Conservation (phyloP, 2,113 vertebrate genomes). For the Aythya baeri region DNA sequence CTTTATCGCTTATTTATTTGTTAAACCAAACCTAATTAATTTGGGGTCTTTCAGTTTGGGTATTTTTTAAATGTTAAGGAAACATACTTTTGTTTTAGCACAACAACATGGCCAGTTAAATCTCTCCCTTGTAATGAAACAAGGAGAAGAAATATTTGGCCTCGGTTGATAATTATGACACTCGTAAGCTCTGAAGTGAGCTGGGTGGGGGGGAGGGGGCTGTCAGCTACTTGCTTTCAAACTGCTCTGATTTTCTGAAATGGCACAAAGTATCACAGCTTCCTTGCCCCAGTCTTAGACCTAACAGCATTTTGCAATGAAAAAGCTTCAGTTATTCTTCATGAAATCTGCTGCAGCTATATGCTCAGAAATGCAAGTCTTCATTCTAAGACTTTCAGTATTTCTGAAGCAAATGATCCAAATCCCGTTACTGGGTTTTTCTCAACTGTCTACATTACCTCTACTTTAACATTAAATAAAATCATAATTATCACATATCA, state of each 20-base stretch:
- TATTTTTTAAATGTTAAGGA: conserved; percentile 36
- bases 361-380: conserved; percentile 54
- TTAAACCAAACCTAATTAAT: conserved; percentile 27
- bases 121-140: conserved; percentile 42
- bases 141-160: conserved; percentile 54
- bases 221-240: conserved; percentile 50
- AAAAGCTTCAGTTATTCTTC: conserved; percentile 50
- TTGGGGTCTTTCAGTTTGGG: background rate
- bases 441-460: background rate
- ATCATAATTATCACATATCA: background rate
- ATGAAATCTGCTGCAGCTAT: conserved; percentile 59
- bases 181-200: conserved; percentile 46
- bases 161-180: conserved; percentile 65
- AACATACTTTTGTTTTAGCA: background rate
- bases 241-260: conserved; percentile 66
- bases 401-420: conserved; percentile 41
- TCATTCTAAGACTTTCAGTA: background rate
- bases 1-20: background rate
- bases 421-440: conserved; percentile 7
- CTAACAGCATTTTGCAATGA: conserved; percentile 46
- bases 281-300: conserved; percentile 44
- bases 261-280: conserved; percentile 56
- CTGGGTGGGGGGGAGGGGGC: background rate
- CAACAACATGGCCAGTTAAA: conserved; percentile 14
- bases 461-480: background rate